phyloP scores from a whole-genome alignment of 2,797 vertebrate genomes.

The Ateles fusciceps region DNA sequence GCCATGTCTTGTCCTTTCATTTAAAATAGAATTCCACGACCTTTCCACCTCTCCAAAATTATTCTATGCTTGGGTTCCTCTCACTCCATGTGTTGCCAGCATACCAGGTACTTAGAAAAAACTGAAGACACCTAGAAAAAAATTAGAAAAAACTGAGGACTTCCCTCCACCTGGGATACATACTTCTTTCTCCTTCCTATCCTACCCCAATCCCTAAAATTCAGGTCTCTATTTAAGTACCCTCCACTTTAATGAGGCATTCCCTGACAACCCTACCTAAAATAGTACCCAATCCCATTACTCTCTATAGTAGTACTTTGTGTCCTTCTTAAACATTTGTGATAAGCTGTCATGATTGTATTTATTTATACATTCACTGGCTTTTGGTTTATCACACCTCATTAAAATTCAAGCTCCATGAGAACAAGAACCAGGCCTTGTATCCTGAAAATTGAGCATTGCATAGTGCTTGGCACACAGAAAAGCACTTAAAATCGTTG shows the following conservation, averaged over 20 bases:
- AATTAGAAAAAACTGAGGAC: neutral
- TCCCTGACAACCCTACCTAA: neutral
- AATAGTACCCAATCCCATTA: neutral
- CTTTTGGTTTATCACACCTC: neutral
- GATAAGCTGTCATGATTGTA: neutral
- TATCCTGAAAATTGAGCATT: neutral
- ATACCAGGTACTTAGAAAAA: neutral
- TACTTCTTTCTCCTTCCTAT: neutral
- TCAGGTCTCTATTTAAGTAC: neutral
- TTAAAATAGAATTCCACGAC: neutral
- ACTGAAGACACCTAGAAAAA: neutral
- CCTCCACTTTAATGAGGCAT: neutral
- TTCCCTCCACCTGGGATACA: neutral
- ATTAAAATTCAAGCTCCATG: neutral
- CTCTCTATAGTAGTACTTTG: neutral
- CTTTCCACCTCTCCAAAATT: neutral
- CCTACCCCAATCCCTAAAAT: neutral
- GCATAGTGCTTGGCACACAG: neutral
- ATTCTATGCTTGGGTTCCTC: neutral
- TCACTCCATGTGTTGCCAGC: neutral
- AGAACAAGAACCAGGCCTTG: neutral
- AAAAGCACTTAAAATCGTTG: neutral
- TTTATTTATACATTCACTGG: neutral
- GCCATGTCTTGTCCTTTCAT: neutral
- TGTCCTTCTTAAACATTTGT: neutral